Base-by-base conservation (phyloP, 2,888 invertebrate genomes). In the Sialis lutaria region DNA sequence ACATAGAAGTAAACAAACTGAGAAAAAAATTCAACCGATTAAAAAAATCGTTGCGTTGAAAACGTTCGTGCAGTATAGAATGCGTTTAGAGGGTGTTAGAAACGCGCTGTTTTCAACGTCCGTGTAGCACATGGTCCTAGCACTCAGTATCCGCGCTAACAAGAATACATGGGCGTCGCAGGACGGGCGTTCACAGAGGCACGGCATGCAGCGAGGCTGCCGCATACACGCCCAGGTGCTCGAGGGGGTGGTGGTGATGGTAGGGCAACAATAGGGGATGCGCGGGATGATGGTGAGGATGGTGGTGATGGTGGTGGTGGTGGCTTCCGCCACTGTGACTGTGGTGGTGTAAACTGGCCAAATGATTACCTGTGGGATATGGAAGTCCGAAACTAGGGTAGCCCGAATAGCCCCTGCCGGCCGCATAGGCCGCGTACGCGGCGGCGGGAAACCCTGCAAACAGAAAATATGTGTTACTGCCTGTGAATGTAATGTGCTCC, bases 321-420 rank as follows among this genome's bases (percentile, higher is more conserved):
- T 65, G 63, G 61, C 64, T 63, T 58, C 67, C 67, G 58, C 68
- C 64, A 60, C 67, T 65, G 56, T 64, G 64, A 58, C 64, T 72
- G 70, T 74, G 61, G 69, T 75, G 76, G 73, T 79, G 79, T 73
- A 80, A 79, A 75, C 81, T 76, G 76, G 79, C 73, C 73, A 81
- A 77, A 72, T 79, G 72, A 79, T 90, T 88, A 90, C 90, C 90
- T 88, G 91, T 86, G 68, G 91, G 91, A 75, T 91, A 91, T 69
- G 91, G 91, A 74, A 92, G 87, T 79, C 91, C 90, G 78, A 91
- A 91, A 80, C 90, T 88, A 75, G 91, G 89, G 79, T 91, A 91
- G 76, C 90, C 89, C 75, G 90, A 89, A 76, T 90, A 92, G 69
- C 91, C 88, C 73, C 91, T 86, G 70, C 90, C 89, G 68, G 91